Evolutionary conservation across 2,888 invertebrate genomes (phyloP).

Genomic region (Synergus laeviventris): DNA sequence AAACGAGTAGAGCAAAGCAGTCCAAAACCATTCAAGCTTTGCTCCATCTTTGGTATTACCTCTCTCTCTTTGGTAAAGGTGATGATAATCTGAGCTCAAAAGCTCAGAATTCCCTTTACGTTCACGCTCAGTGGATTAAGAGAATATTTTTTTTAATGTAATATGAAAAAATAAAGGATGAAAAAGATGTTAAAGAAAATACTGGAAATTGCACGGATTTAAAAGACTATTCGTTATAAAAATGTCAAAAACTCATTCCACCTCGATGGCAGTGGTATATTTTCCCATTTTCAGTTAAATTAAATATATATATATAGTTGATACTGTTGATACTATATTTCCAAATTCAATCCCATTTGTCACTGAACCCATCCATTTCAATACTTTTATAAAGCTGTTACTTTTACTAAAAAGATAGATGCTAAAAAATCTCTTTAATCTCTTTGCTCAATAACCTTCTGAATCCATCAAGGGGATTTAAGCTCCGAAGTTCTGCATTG

Average conservation of each 20-base stretch:
- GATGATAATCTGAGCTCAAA: not conserved
- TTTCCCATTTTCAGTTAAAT: too few relatives aligned
- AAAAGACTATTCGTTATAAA: not conserved
- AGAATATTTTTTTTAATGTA: not conserved
- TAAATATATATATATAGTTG: too few relatives aligned
- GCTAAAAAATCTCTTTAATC: constrained; percentile 12
- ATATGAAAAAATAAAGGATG: too few relatives aligned
- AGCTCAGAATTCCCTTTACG: not conserved
- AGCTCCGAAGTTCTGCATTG: not conserved
- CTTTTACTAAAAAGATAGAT: not conserved
- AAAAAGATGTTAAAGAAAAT: too few relatives aligned
- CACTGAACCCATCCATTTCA: too few relatives aligned
- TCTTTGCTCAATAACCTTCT: not conserved
- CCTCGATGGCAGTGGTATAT: not conserved
- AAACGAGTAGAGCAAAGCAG: constrained; percentile 5
- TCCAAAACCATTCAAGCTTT: constrained; percentile 13
- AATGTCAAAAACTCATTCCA: not conserved
- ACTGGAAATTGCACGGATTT: too few relatives aligned
- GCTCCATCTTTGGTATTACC: not conserved
- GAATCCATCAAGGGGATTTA: constrained; percentile 5
- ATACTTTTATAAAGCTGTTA: too few relatives aligned
- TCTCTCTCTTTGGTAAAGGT: not conserved
- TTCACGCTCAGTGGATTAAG: not conserved
- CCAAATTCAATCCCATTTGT: too few relatives aligned
- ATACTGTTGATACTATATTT: too few relatives aligned